phyloP scores from a whole-genome alignment of 2,888 invertebrate species.

The Zelleria hepariella region DNA sequence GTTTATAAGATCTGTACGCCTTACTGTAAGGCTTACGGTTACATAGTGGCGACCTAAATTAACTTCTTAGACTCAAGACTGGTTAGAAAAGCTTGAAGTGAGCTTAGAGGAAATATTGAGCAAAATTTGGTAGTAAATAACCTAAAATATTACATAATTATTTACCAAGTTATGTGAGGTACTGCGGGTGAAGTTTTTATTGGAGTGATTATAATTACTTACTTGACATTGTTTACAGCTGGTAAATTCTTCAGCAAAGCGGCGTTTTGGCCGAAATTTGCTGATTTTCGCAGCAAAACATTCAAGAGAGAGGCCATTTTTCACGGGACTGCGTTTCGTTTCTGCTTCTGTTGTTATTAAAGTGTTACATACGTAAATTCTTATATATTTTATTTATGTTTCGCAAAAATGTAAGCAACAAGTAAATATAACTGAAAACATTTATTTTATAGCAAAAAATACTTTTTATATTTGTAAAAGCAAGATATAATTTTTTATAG shows the following conservation, averaged over 20 bases:
- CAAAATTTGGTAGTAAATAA: slow-evolving; percentile 23
- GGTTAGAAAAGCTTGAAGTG: neutral
- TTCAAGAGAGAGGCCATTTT: slow-evolving; percentile 62
- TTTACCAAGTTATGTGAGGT: slow-evolving; percentile 16
- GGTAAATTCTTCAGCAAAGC: slow-evolving; percentile 60
- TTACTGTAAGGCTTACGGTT: too few relatives aligned
- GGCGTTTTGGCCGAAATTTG: slow-evolving; percentile 50
- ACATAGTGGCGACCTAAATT: too few relatives aligned
- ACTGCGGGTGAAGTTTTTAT: slow-evolving; percentile 9
- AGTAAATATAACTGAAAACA: neutral
- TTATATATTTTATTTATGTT: too few relatives aligned
- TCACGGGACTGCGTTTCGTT: slow-evolving; percentile 22
- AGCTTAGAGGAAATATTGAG: neutral
- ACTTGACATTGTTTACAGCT: slow-evolving; percentile 66
- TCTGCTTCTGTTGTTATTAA: neutral
- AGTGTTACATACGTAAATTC: too few relatives aligned
- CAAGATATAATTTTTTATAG: too few relatives aligned
- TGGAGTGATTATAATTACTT: slow-evolving; percentile 29
- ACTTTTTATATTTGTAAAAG: too few relatives aligned
- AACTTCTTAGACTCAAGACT: too few relatives aligned
- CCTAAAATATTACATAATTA: slow-evolving; percentile 63
- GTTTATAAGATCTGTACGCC: too few relatives aligned
- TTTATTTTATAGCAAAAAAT: neutral
- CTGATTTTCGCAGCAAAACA: slow-evolving; percentile 72
- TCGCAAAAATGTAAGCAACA: neutral